Conservation (phyloP, 1,140 invertebrate species). For the Whitmania pigra region DNA sequence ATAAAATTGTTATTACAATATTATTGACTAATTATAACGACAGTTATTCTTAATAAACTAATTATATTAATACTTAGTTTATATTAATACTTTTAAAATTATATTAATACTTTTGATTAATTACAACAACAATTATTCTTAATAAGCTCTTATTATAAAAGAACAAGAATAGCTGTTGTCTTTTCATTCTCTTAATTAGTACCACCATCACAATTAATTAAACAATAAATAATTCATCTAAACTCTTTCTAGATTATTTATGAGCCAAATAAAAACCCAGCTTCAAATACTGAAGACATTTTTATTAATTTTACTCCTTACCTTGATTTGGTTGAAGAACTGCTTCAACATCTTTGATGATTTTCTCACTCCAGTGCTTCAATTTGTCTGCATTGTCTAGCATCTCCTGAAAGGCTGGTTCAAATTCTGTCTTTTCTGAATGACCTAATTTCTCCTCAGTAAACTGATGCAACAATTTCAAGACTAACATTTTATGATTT, state of each 20-base stretch:
- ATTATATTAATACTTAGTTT: too few species aligned
- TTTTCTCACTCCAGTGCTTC: slow-evolving; percentile 78
- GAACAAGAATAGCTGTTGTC: too few species aligned
- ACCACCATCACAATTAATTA: neutral
- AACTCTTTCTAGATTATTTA: neutral
- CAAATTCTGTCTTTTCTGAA: slow-evolving; percentile 82
- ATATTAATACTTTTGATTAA: too few species aligned
- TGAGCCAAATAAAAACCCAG: too few species aligned
- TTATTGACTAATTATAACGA: neutral
- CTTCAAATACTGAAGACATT: too few species aligned
- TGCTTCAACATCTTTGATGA: slow-evolving; percentile 68
- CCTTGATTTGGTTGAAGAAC: slow-evolving; percentile 84
- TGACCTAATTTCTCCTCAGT: slow-evolving; percentile 81
- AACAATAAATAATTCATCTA: neutral
- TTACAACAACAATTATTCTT: neutral
- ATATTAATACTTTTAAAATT: too few species aligned
- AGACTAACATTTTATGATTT: neutral
- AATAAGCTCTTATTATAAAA: too few species aligned
- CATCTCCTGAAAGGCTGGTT: slow-evolving; percentile 79
- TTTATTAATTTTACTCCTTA: slow-evolving; percentile 35
- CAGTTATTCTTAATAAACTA: neutral
- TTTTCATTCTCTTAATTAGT: neutral
- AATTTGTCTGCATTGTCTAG: slow-evolving; percentile 69
- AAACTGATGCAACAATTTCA: slow-evolving; percentile 50
- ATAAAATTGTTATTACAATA: neutral